Evolutionary conservation across 2,888 invertebrate genomes (phyloP).

Genomic region (Dyspetes luteomarginatus): DNA sequence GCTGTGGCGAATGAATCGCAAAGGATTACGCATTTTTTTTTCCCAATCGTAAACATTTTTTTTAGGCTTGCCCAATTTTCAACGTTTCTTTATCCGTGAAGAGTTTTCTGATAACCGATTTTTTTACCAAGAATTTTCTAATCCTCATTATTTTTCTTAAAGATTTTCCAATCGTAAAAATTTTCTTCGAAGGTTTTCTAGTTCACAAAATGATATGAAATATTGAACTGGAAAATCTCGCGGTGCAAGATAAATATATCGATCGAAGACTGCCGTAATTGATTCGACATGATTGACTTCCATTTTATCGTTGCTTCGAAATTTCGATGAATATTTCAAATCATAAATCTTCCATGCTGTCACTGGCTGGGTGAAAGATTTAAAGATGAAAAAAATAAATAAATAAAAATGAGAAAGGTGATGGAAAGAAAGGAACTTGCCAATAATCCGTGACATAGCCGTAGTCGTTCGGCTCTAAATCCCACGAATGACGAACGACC

Average conservation of each 20-base stretch:
- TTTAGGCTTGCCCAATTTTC: not conserved
- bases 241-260: too few relatives aligned
- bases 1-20: not conserved
- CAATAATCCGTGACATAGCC: slow-evolving; percentile 76
- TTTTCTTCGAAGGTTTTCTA: too few relatives aligned
- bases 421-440: slow-evolving; percentile 68
- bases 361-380: slow-evolving; percentile 25
- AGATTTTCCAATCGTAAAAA: too few relatives aligned
- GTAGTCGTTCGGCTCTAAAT: slow-evolving; percentile 79
- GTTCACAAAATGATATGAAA: too few relatives aligned
- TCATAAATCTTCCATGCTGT: slow-evolving; percentile 18
- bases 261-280: too few relatives aligned
- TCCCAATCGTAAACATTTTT: not conserved
- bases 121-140: too few relatives aligned
- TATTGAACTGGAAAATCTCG: too few relatives aligned
- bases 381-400: slow-evolving; percentile 16
- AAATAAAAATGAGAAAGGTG: not conserved
- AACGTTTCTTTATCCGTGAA: not conserved
- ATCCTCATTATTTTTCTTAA: too few relatives aligned
- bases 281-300: too few relatives aligned
- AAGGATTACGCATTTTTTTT: too few relatives aligned
- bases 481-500: slow-evolving; percentile 70
- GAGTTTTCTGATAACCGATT: too few relatives aligned
- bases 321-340: not conserved
- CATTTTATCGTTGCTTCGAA: not conserved